Percentiles rank a stretch among this genome's conserved stretches.
phyloP scores from a whole-genome alignment of 2,797 vertebrate species.

The Furcifer pardalis region DNA sequence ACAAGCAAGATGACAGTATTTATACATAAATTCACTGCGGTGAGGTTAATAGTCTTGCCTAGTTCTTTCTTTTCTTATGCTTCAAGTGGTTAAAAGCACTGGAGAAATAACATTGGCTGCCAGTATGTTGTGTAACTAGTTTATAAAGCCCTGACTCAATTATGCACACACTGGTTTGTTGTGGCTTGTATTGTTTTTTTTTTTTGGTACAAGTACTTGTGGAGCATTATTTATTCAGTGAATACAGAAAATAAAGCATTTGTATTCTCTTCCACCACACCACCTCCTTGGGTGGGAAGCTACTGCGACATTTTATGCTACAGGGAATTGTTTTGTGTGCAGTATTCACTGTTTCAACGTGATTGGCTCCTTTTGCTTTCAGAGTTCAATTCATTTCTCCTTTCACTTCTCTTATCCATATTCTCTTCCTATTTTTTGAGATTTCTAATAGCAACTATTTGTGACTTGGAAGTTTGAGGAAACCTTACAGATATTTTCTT shows the following conservation, averaged over 20 bases:
- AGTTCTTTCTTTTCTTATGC: conserved; percentile 1
- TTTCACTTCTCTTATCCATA: not conserved
- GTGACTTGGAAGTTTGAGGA: not conserved
- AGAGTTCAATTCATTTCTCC: not conserved
- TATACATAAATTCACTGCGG: conserved; percentile 1
- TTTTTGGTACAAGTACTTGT: conserved; percentile 1
- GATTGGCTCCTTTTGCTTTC: not conserved
- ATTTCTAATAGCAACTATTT: not conserved
- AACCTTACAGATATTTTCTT: not conserved
- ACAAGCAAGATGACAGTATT: not conserved
- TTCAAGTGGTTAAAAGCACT: not conserved
- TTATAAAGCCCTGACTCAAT: not conserved
- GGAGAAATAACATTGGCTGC: not conserved
- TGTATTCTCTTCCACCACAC: not conserved
- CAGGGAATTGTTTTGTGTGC: not conserved
- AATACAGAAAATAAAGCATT: not conserved
- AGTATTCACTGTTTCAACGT: not conserved
- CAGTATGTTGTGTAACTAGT: not conserved
- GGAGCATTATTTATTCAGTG: not conserved
- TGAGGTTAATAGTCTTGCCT: not conserved
- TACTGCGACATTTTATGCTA: not conserved
- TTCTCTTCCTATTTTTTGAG: not conserved
- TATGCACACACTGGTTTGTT: not conserved
- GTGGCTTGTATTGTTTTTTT: not conserved
- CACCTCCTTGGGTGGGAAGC: not conserved